Conservation (phyloP, 2,797 vertebrate species). For the Lemur catta region DNA sequence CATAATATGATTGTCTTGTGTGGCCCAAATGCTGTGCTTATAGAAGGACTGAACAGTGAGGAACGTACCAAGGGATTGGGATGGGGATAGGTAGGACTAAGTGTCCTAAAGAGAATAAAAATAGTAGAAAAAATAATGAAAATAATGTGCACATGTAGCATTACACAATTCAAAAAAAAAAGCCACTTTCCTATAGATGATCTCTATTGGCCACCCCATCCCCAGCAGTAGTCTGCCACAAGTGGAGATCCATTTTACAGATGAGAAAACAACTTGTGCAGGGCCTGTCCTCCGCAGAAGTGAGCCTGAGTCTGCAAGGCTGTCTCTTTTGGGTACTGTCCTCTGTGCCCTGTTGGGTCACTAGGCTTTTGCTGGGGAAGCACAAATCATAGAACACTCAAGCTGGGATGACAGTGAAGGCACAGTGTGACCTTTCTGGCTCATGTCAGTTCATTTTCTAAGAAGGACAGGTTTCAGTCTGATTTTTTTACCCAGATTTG, state of each 20-base stretch:
- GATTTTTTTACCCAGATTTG: neutral
- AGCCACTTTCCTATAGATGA: neutral
- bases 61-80: neutral
- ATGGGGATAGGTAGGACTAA: neutral
- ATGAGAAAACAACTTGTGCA: neutral
- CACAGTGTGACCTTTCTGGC: neutral
- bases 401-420: neutral
- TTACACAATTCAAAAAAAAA: neutral
- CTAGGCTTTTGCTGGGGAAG: neutral
- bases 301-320: neutral
- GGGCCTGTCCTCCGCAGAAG: neutral
- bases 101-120: neutral
- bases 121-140: neutral
- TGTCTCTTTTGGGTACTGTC: neutral
- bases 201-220: fast-evolving
- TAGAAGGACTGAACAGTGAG: neutral
- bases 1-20: neutral
- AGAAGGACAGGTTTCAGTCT: neutral
- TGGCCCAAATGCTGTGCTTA: neutral
- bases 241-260: neutral
- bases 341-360: neutral
- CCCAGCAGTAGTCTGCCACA: neutral
- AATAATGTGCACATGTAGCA: neutral
- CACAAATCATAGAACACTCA: neutral
- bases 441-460: neutral